Evolutionary conservation across 2,888 invertebrate genomes (phyloP).

Genomic region (Microdon myrmicae): DNA sequence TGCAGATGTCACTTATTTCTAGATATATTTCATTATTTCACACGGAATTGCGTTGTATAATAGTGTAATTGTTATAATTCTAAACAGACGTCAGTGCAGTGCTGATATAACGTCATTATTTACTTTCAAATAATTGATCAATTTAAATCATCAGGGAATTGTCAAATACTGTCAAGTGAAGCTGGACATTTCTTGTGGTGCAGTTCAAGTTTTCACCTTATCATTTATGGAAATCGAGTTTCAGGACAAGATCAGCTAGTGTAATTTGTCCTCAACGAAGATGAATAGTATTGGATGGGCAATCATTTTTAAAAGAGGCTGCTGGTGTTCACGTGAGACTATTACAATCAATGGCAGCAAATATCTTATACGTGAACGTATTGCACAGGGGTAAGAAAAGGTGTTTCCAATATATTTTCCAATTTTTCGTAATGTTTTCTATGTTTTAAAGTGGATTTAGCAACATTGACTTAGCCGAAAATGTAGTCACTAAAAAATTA

Average conservation of each 20-base stretch:
- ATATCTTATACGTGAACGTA: conserved; percentile 75
- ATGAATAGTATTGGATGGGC: conserved; percentile 79
- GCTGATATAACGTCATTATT: too few relatives aligned
- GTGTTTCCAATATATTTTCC: conserved; percentile 7
- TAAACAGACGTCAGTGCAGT: too few relatives aligned
- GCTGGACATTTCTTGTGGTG: too few relatives aligned
- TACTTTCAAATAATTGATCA: too few relatives aligned
- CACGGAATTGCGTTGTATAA: too few relatives aligned
- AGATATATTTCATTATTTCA: too few relatives aligned
- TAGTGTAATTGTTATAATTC: too few relatives aligned
- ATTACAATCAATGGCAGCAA: conserved; percentile 76
- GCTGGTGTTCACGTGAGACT: conserved; percentile 79
- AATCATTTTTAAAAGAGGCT: conserved; percentile 78
- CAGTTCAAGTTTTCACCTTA: too few relatives aligned
- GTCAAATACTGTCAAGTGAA: too few relatives aligned
- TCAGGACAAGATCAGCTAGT: conserved; percentile 25
- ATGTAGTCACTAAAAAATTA: conserved; percentile 72
- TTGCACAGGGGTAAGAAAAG: conserved; percentile 76
- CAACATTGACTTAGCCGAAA: conserved; percentile 80
- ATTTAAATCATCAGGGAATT: too few relatives aligned
- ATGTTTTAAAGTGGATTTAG: conserved; percentile 78
- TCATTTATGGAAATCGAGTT: conserved; percentile 32
- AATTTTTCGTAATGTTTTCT: conserved; percentile 5
- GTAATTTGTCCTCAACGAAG: conserved; percentile 9
- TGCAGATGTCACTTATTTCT: too few relatives aligned